Base-by-base conservation (phyloP, 2,888 invertebrate genomes). In the Drosophila birchii region DNA sequence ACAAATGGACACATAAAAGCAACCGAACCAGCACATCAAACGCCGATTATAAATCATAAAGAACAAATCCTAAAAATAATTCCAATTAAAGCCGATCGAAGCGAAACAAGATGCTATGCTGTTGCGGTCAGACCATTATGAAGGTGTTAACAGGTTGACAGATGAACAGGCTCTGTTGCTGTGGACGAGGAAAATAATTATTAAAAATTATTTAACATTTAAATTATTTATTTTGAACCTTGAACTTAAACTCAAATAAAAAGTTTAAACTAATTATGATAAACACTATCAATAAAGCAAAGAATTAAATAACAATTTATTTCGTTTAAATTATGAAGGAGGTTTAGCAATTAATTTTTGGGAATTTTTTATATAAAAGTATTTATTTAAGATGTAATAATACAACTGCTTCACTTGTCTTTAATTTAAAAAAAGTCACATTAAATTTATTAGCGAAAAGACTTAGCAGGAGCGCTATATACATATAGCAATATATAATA, bases 31-130 rank as follows among this genome's bases (percentile, higher is more conserved):
- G 73, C 78, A 83, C 84, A 86, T 87, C 87, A 87, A 87, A 88
- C 78, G 79, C 68, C 57, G 70, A 34, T 43, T 47, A 84, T 86
- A 87, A 90, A 90, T 87, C 89, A 90, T 69, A 77, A 61, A 62
- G 61, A 63, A 72, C 43, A 73, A 47, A 61, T 26, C 55, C 41
- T 51, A 41, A 84, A 57, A 77, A 55, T 47, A 67, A 36, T 47
- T 72, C 75, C 56, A 76, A 86, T 86, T 76, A 68, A 67, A 61
- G 58, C 45, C 53, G 53, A 44, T 67, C 63, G 36, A 53, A 68
- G 41, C 57, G 72, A 36, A 56, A 74, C 69, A 69, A 69, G 14
- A 45, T 62, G 51, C 44, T 66, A 49, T 38, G 70, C 51, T 29
- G 38, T 45, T 32, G 57, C n/a, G 51, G 55, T 59, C 29, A 29